These are phyloP conservation scores for human (Homo sapiens) DNA, from an alignment of 2,113 vertebrate genomes.

Conservation along the genomic window DNA sequence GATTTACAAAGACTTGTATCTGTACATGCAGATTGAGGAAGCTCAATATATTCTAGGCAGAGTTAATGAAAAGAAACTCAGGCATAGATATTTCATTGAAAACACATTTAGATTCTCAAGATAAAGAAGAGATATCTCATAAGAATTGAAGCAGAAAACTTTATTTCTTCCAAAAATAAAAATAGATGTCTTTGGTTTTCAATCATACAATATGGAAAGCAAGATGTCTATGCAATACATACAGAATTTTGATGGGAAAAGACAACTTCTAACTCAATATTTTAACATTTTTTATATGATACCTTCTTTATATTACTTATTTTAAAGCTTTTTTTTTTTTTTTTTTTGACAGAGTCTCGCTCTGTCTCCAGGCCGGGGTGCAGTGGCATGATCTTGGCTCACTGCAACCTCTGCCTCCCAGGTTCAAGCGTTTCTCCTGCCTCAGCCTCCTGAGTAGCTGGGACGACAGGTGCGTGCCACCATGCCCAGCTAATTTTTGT, in stretches of 20 bases:
- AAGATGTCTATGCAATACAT: neutral
- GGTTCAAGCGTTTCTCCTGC: too few relatives aligned
- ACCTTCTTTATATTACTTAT: neutral
- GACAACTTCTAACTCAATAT: neutral
- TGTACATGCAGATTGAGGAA: neutral
- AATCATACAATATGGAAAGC: neutral
- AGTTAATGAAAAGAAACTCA: neutral
- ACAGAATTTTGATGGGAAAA: neutral
- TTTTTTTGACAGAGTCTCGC: too few relatives aligned
- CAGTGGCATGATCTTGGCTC: too few relatives aligned
- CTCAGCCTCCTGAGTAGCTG: too few relatives aligned
- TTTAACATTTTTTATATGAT: neutral
- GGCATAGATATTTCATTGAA: neutral
- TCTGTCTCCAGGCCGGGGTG: too few relatives aligned
- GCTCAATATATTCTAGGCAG: neutral
- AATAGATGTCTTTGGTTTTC: neutral
- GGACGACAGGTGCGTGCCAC: fast-evolving
- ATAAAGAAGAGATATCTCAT: neutral
- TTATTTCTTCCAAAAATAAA: constrained; percentile 10
- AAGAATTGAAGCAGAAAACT: neutral
- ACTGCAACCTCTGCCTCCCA: too few relatives aligned
- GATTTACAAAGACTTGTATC: neutral
- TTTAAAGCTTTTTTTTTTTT: neutral
- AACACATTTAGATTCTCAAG: constrained; percentile 45
- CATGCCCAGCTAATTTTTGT: too few relatives aligned